These are phyloP conservation scores for Xiphydria camelus DNA, from an alignment of 2,888 invertebrate species.

Conservation along the genomic window DNA sequence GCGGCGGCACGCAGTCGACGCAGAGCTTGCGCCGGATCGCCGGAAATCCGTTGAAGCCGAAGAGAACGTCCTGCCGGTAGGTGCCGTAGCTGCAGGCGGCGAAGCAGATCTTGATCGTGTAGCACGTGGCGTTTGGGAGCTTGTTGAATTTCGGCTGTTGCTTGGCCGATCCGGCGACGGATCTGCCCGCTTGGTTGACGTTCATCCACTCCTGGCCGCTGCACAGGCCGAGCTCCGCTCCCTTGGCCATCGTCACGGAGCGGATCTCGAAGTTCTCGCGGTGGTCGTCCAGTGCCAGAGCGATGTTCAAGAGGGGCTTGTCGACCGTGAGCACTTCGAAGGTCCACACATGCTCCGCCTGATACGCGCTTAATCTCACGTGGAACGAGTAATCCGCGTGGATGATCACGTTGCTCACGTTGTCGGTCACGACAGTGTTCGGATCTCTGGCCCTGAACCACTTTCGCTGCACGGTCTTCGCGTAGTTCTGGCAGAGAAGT, in stretches of 20 bases:
- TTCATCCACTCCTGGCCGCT: conserved; percentile 12
- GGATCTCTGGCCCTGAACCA: conserved; percentile 34
- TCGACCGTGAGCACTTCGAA: conserved; percentile 31
- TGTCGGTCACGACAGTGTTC: conserved; percentile 26
- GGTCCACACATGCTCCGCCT: conserved; percentile 23
- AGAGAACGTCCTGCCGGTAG: conserved; percentile 76
- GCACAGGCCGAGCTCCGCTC: conserved; percentile 24
- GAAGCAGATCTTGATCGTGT: conserved; percentile 12
- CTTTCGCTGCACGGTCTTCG: conserved; percentile 18
- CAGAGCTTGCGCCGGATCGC: conserved; percentile 70
- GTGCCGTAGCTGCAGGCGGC: conserved; percentile 64
- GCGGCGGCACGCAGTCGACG: conserved; percentile 74
- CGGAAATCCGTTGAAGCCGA: conserved; percentile 69
- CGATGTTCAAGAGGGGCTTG: conserved; percentile 35
- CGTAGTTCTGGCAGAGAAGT: conserved; percentile 16
- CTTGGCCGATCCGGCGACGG: conserved; percentile 21
- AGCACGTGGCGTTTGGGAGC: conserved; percentile 15
- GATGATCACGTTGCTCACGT: conserved; percentile 16
- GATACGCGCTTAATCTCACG: conserved; percentile 24
- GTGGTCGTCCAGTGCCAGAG: conserved; percentile 35
- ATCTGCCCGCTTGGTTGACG: neutral
- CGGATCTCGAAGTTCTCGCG: conserved; percentile 37
- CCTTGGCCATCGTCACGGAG: conserved; percentile 36
- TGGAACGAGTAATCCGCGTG: conserved; percentile 21
- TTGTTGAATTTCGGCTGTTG: conserved; percentile 18